phyloP scores from a whole-genome alignment of 2,797 vertebrate genomes.

The Sebastes miniatus region DNA sequence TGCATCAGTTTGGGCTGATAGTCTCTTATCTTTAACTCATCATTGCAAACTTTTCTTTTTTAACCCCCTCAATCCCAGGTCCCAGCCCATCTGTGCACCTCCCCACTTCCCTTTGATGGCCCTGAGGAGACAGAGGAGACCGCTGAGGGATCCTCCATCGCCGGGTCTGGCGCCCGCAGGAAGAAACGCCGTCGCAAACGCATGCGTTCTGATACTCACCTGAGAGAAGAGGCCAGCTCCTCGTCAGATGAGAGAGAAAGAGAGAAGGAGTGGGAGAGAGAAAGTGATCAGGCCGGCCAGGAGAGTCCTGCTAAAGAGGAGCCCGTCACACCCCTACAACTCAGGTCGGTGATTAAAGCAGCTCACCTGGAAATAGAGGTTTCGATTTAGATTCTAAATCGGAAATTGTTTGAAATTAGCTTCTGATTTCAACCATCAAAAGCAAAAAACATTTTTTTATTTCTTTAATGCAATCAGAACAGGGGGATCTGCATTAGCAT shows the following conservation, averaged over 20 bases:
- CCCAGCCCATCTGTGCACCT: conserved; percentile 85
- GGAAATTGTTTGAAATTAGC: no score
- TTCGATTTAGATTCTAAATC: no score
- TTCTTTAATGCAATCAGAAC: no score
- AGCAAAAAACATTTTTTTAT: no score
- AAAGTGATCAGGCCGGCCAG: conserved; percentile 51
- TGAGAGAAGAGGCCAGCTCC: conserved; percentile 72
- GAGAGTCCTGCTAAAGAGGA: conserved; percentile 63
- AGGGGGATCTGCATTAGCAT: no score
- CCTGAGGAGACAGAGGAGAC: conserved; percentile 55
- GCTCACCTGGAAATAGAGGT: background rate
- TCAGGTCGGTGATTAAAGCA: conserved; percentile 70
- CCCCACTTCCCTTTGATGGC: conserved; percentile 82
- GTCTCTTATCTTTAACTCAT: background rate
- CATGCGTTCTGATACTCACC: conserved; percentile 72
- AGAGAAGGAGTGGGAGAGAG: conserved; percentile 63
- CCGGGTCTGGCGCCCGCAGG: conserved; percentile 42
- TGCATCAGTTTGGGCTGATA: background rate
- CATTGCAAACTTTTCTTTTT: background rate
- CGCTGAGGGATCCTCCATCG: background rate
- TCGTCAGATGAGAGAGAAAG: conserved; percentile 79
- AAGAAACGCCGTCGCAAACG: conserved; percentile 85
- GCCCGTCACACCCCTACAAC: conserved; percentile 22
- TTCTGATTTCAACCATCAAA: no score
- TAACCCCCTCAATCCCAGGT: conserved; percentile 66